Percentiles rank a stretch among this genome's conserved stretches.
These are phyloP conservation scores for Alexandromys fortis DNA, from an alignment of 2,113 vertebrate genomes.

Conservation along the genomic window DNA sequence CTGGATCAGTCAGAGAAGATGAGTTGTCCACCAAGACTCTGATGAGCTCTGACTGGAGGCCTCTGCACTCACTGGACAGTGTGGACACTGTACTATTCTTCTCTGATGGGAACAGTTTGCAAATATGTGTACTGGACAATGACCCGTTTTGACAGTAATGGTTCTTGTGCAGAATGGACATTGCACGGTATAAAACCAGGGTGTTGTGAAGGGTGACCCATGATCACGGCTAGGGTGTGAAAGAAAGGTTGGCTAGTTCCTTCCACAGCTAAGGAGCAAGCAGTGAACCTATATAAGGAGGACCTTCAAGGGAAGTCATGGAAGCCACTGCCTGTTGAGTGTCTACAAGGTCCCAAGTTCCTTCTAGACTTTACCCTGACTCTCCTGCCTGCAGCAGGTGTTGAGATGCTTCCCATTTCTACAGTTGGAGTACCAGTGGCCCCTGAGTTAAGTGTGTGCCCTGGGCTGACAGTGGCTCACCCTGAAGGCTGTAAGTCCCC, in stretches of 20 bases:
- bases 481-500: not conserved
- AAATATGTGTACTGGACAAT: not conserved
- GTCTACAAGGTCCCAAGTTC: not conserved
- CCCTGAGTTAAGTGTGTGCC: not conserved
- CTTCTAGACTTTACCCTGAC: not conserved
- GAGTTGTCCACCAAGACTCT: not conserved
- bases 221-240: not conserved
- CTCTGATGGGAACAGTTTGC: conserved; percentile 43
- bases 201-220: not conserved
- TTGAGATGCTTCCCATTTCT: not conserved
- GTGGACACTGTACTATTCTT: not conserved
- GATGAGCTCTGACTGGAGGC: not conserved
- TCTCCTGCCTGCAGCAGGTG: not conserved
- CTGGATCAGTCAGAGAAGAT: conserved; percentile 29
- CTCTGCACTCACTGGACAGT: conserved; percentile 32
- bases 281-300: not conserved
- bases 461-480: not conserved
- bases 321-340: not conserved
- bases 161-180: not conserved
- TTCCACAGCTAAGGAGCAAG: not conserved
- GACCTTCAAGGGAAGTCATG: not conserved
- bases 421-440: not conserved
- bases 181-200: not conserved
- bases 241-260: not conserved
- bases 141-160: conserved; percentile 12